phyloP scores from a whole-genome alignment of 2,888 invertebrate species.

The Drosophila longiperda region DNA sequence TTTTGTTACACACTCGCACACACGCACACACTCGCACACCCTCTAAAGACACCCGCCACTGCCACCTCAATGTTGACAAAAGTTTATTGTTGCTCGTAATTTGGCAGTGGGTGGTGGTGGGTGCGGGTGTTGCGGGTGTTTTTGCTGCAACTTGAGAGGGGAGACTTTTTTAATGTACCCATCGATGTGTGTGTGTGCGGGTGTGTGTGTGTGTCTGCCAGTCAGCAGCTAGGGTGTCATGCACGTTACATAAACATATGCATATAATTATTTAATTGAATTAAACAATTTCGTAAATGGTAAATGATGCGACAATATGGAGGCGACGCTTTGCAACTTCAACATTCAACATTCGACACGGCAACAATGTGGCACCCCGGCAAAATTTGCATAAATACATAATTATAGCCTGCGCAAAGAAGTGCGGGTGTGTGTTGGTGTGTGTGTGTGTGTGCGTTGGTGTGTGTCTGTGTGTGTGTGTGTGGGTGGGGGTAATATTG shows the following conservation, averaged over 20 bases:
- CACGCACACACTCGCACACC: slow-evolving; percentile 2
- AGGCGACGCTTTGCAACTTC: slow-evolving; percentile 50
- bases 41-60: slow-evolving; percentile 14
- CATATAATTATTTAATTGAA: slow-evolving; percentile 83
- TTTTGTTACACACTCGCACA: slow-evolving; percentile 30
- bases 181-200: slow-evolving; percentile 12
- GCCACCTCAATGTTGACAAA: slow-evolving; percentile 51
- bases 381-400: slow-evolving; percentile 78
- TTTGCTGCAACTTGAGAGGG: slow-evolving; percentile 31
- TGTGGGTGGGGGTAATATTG: neutral
- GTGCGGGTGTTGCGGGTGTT: slow-evolving; percentile 39
- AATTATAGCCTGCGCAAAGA: slow-evolving; percentile 62
- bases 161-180: slow-evolving; percentile 64
- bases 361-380: slow-evolving; percentile 19
- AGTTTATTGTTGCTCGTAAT: slow-evolving; percentile 76
- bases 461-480: neutral
- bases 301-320: slow-evolving; percentile 81
- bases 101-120: slow-evolving; percentile 38
- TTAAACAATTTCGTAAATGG: slow-evolving; percentile 83
- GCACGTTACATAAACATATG: slow-evolving; percentile 72
- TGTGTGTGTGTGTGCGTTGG: neutral
- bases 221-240: slow-evolving; percentile 56
- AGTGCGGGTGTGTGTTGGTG: slow-evolving; percentile 1
- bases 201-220: slow-evolving; percentile 30
- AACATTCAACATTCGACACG: slow-evolving; percentile 36